Evolutionary conservation across 1,140 invertebrate genomes (phyloP), one percentile per base, ranked within the genome.

Genomic region (Stenopsyche tienmushanensis): DNA sequence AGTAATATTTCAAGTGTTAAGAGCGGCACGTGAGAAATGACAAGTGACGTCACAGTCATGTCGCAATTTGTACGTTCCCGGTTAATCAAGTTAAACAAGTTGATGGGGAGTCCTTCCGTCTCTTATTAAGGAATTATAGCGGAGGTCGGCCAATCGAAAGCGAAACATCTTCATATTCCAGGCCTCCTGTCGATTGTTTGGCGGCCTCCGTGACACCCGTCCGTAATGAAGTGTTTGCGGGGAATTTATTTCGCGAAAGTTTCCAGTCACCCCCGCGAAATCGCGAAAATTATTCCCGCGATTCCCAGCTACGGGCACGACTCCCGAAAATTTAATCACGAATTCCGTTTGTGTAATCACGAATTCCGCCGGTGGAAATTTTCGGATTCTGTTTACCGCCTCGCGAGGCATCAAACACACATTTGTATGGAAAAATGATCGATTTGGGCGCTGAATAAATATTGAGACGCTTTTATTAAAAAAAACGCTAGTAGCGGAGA

Each of bases 291-390:
- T 57, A 57, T 57, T 57, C 34, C 20, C 39, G 13, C n/a, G 39
- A 21, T 54, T 21, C 52, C 24, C 10, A 21, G 54, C 26, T 7
- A 7, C n/a, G 21, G 21, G 34, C 15, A n/a, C 20, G 34, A 57
- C 54, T 41, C 24, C 17, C 54, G 29, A 57, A 57, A 57, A 57
- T 57, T 57, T 57, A 57, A 57, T 57, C 54, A 57, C 54, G 39
- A 57, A 57, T 57, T 57, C 54, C 54, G 54, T 57, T 57, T 57
- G 54, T 57, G 54, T 57, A 57, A 57, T 57, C 54, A 57, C 54
- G 54, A 42, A 57, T 57, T 57, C 54, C 54, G 29, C 39, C 54
- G 54, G 54, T 57, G 52, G n/a, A 54, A 54, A 54, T 54, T 54
- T 57, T 57, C 34, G 39, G 39, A 57, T 41, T 57, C 54, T 57